Conservation (phyloP, 53 echinoderm and acorn worm genomes). For the Hippasteria phrygiana region DNA sequence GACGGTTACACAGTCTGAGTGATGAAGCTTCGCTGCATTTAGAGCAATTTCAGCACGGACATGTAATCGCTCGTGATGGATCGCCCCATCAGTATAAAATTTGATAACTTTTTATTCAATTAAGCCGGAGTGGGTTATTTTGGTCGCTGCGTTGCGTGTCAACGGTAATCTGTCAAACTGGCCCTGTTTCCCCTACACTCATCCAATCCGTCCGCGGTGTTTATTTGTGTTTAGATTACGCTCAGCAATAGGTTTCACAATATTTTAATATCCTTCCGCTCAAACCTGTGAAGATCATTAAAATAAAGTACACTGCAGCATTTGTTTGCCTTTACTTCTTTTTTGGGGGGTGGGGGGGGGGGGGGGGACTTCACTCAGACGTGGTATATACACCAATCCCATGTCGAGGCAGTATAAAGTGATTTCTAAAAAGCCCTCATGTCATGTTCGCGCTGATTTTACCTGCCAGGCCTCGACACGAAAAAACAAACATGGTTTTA, state of each 20-base stretch:
- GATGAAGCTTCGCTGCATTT: slow-evolving; percentile 18
- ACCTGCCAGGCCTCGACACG: slow-evolving; percentile 44
- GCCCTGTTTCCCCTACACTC: slow-evolving; percentile 4
- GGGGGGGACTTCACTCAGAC: background rate
- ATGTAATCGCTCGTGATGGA: slow-evolving; percentile 19
- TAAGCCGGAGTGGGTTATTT: slow-evolving; percentile 42
- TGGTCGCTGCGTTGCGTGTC: slow-evolving; percentile 29
- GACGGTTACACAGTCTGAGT: background rate
- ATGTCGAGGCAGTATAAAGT: slow-evolving; percentile 4
- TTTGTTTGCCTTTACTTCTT: background rate
- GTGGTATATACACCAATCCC: slow-evolving; percentile 25
- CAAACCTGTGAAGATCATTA: background rate
- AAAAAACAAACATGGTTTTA: slow-evolving; percentile 67
- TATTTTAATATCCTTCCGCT: slow-evolving; percentile 45
- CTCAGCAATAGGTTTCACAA: slow-evolving; percentile 47
- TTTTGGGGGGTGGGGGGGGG: too few species aligned
- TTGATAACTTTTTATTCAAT: slow-evolving; percentile 69
- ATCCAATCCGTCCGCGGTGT: slow-evolving; percentile 11
- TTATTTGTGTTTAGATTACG: slow-evolving; percentile 58
- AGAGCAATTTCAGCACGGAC: background rate
- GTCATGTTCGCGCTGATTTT: slow-evolving; percentile 47
- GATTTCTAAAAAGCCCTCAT: slow-evolving; percentile 47
- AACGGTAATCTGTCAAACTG: slow-evolving; percentile 53
- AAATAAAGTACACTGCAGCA: slow-evolving; percentile 27
- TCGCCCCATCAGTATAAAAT: slow-evolving; percentile 43